A percentile compares a stretch with the other conserved stretches of the same genome.
Conservation (phyloP, 2,113 vertebrate genomes). For the Proteles cristata region DNA sequence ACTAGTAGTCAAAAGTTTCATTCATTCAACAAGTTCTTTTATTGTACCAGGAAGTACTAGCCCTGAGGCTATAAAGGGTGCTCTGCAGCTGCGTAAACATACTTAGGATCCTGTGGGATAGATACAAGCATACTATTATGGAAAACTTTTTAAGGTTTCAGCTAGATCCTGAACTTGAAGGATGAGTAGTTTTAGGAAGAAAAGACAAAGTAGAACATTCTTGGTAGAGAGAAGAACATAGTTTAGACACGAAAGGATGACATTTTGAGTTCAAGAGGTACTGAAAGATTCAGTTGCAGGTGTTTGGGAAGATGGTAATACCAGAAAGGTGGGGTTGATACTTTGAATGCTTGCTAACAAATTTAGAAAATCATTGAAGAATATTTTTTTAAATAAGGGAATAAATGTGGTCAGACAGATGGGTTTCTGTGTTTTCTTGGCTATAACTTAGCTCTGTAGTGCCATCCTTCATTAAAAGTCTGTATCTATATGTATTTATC, state of each 20-base stretch:
- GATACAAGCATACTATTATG: not conserved
- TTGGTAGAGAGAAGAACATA: not conserved
- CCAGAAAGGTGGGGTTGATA: not conserved
- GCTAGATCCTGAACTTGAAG: not conserved
- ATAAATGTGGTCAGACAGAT: not conserved
- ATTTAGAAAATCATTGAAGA: constrained; percentile 23
- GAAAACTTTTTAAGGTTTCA: not conserved
- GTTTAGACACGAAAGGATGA: not conserved
- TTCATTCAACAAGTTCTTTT: not conserved
- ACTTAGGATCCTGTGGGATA: not conserved
- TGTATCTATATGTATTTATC: not conserved
- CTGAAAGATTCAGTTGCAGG: not conserved
- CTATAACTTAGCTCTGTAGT: not conserved
- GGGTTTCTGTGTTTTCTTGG: not conserved
- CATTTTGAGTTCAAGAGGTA: not conserved
- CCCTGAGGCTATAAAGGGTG: not conserved
- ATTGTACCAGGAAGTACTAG: not conserved
- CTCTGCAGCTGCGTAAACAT: not conserved
- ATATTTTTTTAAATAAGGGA: constrained; percentile 20
- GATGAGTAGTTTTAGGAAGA: constrained; percentile 22
- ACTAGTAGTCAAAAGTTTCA: not conserved
- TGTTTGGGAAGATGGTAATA: not conserved
- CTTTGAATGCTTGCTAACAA: constrained; percentile 9
- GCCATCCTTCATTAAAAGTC: not conserved
- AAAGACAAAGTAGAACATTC: not conserved